Evolutionary conservation across 2,113 vertebrate genomes (phyloP).

Genomic region (Aptenodytes patagonicus): DNA sequence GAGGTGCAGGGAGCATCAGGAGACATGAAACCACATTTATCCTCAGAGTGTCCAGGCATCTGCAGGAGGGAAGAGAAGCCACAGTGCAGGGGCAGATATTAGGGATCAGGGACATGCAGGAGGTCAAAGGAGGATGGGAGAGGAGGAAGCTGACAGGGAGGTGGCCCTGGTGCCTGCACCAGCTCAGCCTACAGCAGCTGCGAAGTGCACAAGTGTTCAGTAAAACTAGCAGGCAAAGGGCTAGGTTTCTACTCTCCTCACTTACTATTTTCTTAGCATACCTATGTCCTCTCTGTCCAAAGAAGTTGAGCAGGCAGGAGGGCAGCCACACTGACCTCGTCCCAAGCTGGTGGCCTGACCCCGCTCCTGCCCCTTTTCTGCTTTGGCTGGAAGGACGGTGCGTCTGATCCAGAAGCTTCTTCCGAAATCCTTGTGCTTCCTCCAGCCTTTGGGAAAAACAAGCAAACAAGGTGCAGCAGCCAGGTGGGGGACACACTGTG

Average conservation of each 20-base stretch:
- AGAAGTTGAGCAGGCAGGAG: not conserved
- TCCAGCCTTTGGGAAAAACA: not conserved
- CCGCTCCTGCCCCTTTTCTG: not conserved
- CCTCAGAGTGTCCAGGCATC: not conserved
- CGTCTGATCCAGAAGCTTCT: not conserved
- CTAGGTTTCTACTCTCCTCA: not conserved
- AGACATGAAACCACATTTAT: not conserved
- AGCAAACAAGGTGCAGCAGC: not conserved
- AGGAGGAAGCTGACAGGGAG: not conserved
- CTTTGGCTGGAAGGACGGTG: not conserved
- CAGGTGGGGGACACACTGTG: not conserved
- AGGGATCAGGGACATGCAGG: not conserved
- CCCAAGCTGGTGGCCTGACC: not conserved
- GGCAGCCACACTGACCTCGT: not conserved
- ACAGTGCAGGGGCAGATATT: not conserved
- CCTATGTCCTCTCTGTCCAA: fast-evolving
- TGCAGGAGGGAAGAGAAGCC: not conserved
- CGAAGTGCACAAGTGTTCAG: not conserved
- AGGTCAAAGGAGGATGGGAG: not conserved
- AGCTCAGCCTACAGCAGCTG: not conserved
- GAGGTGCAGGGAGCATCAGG: not conserved
- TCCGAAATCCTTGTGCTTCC: not conserved
- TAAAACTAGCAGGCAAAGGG: not conserved
- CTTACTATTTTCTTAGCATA: not conserved
- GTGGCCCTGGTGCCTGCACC: not conserved